Conservation (phyloP, 2,797 vertebrate genomes). For the Syncerus caffer region DNA sequence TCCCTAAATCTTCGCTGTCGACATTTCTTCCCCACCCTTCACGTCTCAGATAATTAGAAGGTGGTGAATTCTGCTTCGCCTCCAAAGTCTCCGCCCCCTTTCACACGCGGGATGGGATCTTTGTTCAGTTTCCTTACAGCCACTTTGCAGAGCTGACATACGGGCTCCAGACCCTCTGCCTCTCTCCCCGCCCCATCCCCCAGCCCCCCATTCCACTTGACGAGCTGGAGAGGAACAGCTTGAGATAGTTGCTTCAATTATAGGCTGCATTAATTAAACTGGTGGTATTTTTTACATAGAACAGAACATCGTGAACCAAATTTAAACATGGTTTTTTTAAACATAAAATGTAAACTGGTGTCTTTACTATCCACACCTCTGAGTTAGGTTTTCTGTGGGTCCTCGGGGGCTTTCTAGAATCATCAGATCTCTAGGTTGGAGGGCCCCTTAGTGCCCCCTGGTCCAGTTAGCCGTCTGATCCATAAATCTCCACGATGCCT, state of each 20-base stretch:
- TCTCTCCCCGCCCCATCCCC: not conserved
- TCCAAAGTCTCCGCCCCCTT: not conserved
- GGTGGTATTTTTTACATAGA: not conserved
- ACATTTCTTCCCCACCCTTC: not conserved
- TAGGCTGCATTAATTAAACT: conserved; percentile 35
- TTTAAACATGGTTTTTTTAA: conserved; percentile 21
- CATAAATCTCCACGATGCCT: not conserved
- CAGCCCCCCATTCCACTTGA: not conserved
- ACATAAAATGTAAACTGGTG: not conserved
- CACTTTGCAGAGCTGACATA: not conserved
- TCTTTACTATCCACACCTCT: not conserved
- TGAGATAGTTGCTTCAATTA: conserved; percentile 7
- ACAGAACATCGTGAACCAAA: conserved; percentile 35
- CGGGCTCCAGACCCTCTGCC: not conserved
- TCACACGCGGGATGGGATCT: not conserved
- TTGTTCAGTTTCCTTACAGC: not conserved
- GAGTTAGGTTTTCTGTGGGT: not conserved
- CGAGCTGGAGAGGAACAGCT: not conserved
- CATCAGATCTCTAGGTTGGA: not conserved
- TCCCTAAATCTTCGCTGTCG: not conserved
- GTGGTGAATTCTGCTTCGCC: not conserved
- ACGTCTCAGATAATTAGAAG: not conserved
- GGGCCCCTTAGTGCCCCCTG: not conserved
- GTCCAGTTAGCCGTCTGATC: not conserved
- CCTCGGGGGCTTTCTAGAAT: not conserved